Conservation (phyloP, 2,797 vertebrate species). For the Xerus rutilus region DNA sequence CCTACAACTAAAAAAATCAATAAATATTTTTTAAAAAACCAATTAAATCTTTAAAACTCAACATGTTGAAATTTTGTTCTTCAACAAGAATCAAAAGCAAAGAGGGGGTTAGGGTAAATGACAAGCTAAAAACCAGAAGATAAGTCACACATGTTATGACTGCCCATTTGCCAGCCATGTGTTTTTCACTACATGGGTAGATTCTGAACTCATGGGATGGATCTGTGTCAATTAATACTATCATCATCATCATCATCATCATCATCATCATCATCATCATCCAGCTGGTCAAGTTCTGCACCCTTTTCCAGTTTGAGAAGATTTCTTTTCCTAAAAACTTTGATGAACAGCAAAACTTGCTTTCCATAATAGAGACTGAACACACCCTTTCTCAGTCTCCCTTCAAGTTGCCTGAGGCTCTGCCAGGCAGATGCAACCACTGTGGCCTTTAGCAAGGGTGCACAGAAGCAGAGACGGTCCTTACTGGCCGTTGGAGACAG, state of each 20-base stretch:
- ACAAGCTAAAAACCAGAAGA: neutral
- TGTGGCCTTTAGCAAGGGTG: neutral
- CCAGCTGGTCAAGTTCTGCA: neutral
- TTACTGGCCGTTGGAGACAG: neutral
- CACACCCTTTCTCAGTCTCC: neutral
- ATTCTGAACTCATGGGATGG: neutral
- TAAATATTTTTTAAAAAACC: too few species aligned
- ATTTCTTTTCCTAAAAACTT: neutral
- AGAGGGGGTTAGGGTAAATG: neutral
- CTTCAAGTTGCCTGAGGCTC: neutral
- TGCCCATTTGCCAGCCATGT: accelerated
- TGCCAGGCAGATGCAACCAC: accelerated
- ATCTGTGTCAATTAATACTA: neutral
- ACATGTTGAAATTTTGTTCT: neutral
- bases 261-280: neutral
- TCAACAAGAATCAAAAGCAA: neutral
- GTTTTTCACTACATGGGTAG: neutral
- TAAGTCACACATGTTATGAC: too few species aligned
- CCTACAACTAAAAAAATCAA: too few species aligned
- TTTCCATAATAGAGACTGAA: neutral
- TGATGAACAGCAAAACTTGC: neutral
- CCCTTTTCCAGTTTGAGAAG: neutral
- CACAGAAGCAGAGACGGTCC: neutral
- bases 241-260: too few species aligned
- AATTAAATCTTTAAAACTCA: neutral